A percentile compares a stretch with the other conserved stretches of the same genome.
phyloP scores from a whole-genome alignment of 2,888 invertebrate genomes.

The Cantharis rustica region DNA sequence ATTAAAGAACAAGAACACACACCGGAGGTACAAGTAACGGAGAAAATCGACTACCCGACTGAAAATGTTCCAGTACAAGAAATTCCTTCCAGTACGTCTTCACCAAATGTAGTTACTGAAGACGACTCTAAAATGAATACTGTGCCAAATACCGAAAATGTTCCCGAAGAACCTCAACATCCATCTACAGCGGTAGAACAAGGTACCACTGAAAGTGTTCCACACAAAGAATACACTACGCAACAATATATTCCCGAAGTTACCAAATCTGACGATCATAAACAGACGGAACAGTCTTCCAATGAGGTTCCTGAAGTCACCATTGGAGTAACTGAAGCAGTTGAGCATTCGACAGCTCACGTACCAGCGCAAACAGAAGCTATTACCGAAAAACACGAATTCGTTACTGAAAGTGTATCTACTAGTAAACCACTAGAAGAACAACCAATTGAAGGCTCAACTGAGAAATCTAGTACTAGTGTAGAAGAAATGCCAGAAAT shows the following conservation, averaged over 20 bases:
- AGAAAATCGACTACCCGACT: not conserved
- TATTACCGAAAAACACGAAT: not conserved
- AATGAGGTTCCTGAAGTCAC: not conserved
- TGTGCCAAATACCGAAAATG: not conserved
- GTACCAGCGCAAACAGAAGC: not conserved
- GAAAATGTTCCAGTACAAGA: conserved; percentile 1
- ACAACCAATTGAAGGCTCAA: not conserved
- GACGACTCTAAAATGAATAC: not conserved
- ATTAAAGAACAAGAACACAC: not conserved
- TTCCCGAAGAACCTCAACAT: conserved; percentile 14
- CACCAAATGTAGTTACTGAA: conserved; percentile 11
- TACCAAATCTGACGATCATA: not conserved
- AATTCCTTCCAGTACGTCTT: not conserved
- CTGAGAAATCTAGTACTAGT: not conserved
- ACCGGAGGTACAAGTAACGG: not conserved
- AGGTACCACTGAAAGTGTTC: conserved; percentile 1
- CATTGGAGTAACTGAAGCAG: not conserved
- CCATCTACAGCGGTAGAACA: conserved; percentile 3
- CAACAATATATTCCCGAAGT: not conserved
- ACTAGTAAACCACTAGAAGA: not conserved
- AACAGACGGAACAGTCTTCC: not conserved
- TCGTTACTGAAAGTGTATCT: not conserved
- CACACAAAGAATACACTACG: not conserved
- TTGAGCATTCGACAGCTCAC: not conserved
- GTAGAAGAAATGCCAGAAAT: not conserved